Evolutionary conservation across 2,113 vertebrate genomes (phyloP), one percentile per base, ranked within the genome.

Genomic region (Dasypus novemcinctus): DNA sequence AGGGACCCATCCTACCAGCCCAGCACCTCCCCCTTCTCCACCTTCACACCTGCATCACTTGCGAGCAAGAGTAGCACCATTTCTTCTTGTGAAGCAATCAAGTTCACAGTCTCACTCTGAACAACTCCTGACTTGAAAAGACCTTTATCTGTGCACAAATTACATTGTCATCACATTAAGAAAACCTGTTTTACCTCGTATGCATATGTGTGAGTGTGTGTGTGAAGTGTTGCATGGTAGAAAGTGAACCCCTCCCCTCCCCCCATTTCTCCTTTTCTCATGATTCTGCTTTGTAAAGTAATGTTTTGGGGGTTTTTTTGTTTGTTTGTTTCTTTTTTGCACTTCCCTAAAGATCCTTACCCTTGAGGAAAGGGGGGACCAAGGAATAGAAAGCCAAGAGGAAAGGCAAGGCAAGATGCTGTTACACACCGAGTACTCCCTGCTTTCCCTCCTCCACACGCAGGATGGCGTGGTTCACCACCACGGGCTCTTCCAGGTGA

Each of bases 341-440:
- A 46, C 95, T 95, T 97, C 95, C 82, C 90, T 96, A 57, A 97
- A 99, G 99, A 99, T 99, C 97, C 98, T 99, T 94, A 99, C 99
- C 72, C 98, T 99, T 94, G 99, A 99, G 98, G 99, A 99, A 97
- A 98, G 99, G 91, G 98, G 98, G 20, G 99, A 99, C 95, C 98
- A 99, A 96, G 98, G 98, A 75, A 98, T 99, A 91, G 99, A 99
- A 98, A 99, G 99, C 89, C 99, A 99, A 93, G 99, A 99, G 97
- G 99, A 99, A 80, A 98, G 99, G 88, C 99, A 99, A 97, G 99
- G 99, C 95, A 99, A 99, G 98, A 99, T 99, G 99, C 98, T 99
- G 96, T 98, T 99, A 92, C 99, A 99, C 98, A 99, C 99, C 0
- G 99, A 99, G 94, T 99, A 99, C 97, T 99, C 99, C 1, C 98